Evolutionary conservation across 2,113 vertebrate species (phyloP).

Genomic region (Pygoscelis antarcticus): DNA sequence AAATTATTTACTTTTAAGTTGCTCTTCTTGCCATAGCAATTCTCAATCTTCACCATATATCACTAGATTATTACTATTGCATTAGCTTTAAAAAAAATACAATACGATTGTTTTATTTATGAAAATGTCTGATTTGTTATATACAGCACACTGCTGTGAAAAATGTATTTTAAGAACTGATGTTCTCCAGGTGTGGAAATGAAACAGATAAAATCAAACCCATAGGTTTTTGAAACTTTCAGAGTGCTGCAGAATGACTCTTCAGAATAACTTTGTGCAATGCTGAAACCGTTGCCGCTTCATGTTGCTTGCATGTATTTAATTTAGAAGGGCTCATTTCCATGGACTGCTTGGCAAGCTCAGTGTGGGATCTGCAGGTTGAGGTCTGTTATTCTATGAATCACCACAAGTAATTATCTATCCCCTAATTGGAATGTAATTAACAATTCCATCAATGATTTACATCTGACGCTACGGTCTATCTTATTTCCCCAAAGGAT

Average conservation of each 20-base stretch:
- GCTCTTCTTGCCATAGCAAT: neutral
- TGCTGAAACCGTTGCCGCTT: rapidly evolving
- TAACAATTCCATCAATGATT: neutral
- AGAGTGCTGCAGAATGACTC: neutral
- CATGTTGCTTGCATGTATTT: neutral
- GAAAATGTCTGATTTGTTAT: neutral
- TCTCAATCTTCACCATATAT: neutral
- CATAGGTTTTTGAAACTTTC: neutral
- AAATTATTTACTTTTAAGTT: neutral
- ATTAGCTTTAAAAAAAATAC: neutral
- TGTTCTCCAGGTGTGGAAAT: neutral
- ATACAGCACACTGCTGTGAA: neutral
- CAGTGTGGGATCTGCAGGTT: neutral
- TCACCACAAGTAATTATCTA: neutral
- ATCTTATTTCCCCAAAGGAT: neutral
- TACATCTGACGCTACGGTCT: neutral
- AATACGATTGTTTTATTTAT: neutral
- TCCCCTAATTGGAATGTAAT: neutral
- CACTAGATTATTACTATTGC: neutral
- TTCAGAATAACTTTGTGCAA: neutral
- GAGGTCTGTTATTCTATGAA: neutral
- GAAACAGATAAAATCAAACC: neutral
- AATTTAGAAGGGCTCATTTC: neutral
- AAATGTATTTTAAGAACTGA: neutral
- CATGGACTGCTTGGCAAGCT: neutral